A percentile compares a stretch with the other conserved stretches of the same genome.
These are phyloP conservation scores for Oreocharis arfaki DNA, from an alignment of 2,113 vertebrate genomes.

Conservation along the genomic window DNA sequence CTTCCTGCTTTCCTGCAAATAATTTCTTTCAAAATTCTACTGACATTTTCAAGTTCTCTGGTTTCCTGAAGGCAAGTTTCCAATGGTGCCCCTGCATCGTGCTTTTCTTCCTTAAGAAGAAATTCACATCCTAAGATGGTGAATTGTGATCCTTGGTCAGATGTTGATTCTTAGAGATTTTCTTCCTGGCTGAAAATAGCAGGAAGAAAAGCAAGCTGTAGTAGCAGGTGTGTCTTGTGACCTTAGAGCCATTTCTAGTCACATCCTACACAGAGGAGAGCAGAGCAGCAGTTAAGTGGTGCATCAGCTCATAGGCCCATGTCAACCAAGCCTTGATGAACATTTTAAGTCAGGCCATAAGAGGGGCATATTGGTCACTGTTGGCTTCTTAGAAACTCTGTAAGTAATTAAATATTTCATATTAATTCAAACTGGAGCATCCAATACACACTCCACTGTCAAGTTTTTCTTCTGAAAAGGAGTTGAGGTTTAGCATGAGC, in stretches of 20 bases:
- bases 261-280: background rate
- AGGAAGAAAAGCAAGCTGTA: background rate
- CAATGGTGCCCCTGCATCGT: accelerated
- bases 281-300: background rate
- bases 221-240: background rate
- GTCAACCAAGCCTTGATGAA: background rate
- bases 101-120: background rate
- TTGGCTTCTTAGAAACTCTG: background rate
- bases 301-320: background rate
- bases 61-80: background rate
- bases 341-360: background rate
- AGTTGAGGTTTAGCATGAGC: background rate
- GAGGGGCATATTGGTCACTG: background rate
- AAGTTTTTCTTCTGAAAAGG: background rate
- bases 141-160: background rate
- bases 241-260: background rate
- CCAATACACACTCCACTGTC: background rate
- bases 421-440: background rate
- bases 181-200: background rate
- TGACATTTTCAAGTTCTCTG: background rate
- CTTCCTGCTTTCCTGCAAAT: background rate
- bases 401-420: background rate
- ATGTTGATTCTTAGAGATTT: background rate
- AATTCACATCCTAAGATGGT: background rate
- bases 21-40: background rate